phyloP scores from a whole-genome alignment of 2,797 vertebrate genomes.

The Hydrolagus colliei region DNA sequence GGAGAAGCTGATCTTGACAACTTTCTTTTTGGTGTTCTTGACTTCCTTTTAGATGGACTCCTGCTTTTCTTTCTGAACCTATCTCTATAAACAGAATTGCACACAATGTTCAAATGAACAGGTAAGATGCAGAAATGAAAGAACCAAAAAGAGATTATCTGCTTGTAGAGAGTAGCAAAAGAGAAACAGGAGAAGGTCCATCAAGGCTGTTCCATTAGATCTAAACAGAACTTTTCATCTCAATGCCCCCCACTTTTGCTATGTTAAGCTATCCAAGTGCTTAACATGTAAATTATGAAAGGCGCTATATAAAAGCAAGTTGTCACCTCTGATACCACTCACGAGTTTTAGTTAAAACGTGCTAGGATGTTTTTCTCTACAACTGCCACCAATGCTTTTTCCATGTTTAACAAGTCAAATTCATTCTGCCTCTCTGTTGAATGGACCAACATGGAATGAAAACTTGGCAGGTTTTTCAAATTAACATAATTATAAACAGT shows the following conservation, averaged over 20 bases:
- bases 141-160: background rate
- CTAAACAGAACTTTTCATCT: too few relatives aligned
- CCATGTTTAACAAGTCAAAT: background rate
- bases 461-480: background rate
- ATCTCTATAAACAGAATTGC: conserved; percentile 53
- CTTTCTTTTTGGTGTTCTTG: conserved; percentile 70
- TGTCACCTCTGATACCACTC: background rate
- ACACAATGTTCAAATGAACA: background rate
- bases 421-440: background rate
- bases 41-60: conserved; percentile 65
- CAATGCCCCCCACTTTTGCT: too few relatives aligned
- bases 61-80: conserved; percentile 72
- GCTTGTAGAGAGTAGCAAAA: too few relatives aligned
- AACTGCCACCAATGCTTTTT: background rate
- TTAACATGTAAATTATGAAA: background rate
- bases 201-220: too few relatives aligned
- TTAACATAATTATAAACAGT: background rate
- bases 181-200: too few relatives aligned
- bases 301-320: background rate
- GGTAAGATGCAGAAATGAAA: background rate
- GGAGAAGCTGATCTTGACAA: conserved; percentile 71
- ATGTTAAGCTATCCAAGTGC: too few relatives aligned
- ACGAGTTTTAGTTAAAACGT: background rate
- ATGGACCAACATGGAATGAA: background rate
- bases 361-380: background rate